Percentiles rank a stretch among this genome's conserved stretches.
These are phyloP conservation scores for Vanessa cardui DNA, from an alignment of 2,888 invertebrate species.

Conservation along the genomic window DNA sequence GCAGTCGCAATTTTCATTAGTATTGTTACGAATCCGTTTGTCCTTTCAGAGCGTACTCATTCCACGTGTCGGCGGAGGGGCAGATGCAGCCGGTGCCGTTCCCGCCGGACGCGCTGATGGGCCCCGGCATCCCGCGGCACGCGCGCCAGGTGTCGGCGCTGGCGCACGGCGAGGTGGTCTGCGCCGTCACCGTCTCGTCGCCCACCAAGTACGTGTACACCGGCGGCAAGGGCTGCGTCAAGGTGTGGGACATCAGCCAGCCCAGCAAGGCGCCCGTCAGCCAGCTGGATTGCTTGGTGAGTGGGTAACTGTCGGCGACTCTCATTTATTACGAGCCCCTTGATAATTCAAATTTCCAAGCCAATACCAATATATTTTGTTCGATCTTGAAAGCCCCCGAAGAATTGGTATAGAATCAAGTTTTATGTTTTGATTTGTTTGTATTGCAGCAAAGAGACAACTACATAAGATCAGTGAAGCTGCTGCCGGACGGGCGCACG, in stretches of 20 bases:
- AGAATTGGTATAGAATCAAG: background rate
- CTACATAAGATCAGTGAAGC: slow-evolving; percentile 97
- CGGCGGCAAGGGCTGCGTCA: slow-evolving; percentile 98
- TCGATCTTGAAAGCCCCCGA: no score
- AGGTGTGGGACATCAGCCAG: slow-evolving; percentile 98
- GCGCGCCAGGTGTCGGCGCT: slow-evolving; percentile 94
- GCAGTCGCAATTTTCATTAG: no score
- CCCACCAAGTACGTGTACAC: slow-evolving; percentile 97
- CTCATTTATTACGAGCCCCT: slow-evolving; percentile 6
- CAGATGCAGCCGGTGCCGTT: slow-evolving; percentile 96
- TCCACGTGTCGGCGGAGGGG: slow-evolving; percentile 95
- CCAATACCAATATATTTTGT: background rate
- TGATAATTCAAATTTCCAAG: background rate
- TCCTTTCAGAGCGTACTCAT: slow-evolving; percentile 91
- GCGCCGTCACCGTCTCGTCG: slow-evolving; percentile 97
- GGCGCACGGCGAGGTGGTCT: slow-evolving; percentile 97
- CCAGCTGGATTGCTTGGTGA: slow-evolving; percentile 94
- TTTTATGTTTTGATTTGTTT: background rate
- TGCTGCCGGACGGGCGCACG: slow-evolving; percentile 95
- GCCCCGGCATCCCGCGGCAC: slow-evolving; percentile 96
- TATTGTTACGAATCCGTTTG: no score
- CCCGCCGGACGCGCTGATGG: slow-evolving; percentile 96
- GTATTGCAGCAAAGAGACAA: slow-evolving; percentile 92
- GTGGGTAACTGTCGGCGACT: slow-evolving; percentile 77
- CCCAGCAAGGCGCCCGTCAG: slow-evolving; percentile 94